Conservation (phyloP, 2,797 vertebrate species). For the Parotocinclus haroldoi region DNA sequence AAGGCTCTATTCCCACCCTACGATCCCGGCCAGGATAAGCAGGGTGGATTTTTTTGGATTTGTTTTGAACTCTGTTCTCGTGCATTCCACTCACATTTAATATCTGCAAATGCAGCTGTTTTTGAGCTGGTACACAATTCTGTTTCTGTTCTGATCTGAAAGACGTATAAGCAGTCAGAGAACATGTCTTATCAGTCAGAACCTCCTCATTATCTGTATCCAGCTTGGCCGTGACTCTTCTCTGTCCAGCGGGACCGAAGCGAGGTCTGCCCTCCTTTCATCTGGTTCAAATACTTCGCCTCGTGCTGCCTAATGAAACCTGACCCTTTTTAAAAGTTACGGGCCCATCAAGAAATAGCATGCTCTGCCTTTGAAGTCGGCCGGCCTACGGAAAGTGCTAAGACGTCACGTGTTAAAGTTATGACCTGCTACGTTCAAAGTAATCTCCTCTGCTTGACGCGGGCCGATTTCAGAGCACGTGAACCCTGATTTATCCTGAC, state of each 20-base stretch:
- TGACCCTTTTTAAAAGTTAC: conserved; percentile 75
- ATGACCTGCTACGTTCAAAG: conserved; percentile 69
- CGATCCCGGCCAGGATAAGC: too few relatives aligned
- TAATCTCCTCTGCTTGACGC: conserved; percentile 66
- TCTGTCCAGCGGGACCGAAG: conserved; percentile 51
- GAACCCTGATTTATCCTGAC: conserved; percentile 71
- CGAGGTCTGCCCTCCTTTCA: conserved; percentile 56
- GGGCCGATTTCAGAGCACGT: conserved; percentile 57
- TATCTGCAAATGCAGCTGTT: too few relatives aligned
- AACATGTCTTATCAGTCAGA: not conserved
- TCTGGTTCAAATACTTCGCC: conserved; percentile 74
- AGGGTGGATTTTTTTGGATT: too few relatives aligned
- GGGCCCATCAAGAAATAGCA: conserved; percentile 75
- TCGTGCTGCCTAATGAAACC: conserved; percentile 70
- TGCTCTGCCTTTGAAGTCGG: conserved; percentile 75
- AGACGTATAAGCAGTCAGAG: not conserved
- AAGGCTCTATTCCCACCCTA: too few relatives aligned
- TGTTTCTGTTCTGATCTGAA: too few relatives aligned
- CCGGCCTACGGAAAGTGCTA: conserved; percentile 69
- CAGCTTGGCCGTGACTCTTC: conserved; percentile 42
- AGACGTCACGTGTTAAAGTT: conserved; percentile 76
- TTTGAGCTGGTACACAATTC: too few relatives aligned
- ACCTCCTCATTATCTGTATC: conserved; percentile 15
- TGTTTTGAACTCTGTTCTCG: too few relatives aligned
- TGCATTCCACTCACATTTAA: too few relatives aligned